These are phyloP conservation scores for Hylaeus volcanicus DNA, from an alignment of 1,140 invertebrate genomes.

Conservation along the genomic window DNA sequence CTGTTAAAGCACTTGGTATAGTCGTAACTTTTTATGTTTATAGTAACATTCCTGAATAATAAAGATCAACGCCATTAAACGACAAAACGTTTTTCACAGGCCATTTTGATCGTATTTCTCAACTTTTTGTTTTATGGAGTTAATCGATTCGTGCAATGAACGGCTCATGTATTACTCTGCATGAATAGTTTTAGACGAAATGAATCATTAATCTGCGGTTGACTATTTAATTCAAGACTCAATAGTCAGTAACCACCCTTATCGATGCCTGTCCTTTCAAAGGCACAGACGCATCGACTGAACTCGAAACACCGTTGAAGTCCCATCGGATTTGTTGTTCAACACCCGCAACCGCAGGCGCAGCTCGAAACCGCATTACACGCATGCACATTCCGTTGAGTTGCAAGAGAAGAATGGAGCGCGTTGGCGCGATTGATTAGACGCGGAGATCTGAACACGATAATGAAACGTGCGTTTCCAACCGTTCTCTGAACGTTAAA, in stretches of 20 bases:
- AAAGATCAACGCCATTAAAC: no score
- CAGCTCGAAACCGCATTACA: conserved; percentile 61
- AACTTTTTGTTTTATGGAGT: no score
- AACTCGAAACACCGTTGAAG: conserved; percentile 41
- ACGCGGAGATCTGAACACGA: conserved; percentile 48
- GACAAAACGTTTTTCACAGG: no score
- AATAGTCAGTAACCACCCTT: not conserved
- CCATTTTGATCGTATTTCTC: no score
- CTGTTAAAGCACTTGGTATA: no score
- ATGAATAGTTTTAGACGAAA: no score
- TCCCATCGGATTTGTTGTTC: conserved; percentile 64
- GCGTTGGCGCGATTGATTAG: conserved; percentile 61
- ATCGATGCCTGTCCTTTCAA: not conserved
- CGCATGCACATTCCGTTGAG: conserved; percentile 55
- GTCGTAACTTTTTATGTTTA: no score
- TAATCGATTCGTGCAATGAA: no score
- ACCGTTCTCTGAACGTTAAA: conserved; percentile 13
- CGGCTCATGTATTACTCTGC: no score
- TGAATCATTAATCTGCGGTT: no score
- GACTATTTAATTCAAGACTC: conserved; percentile 55
- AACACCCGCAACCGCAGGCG: conserved; percentile 55
- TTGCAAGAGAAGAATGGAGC: conserved; percentile 42
- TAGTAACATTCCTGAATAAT: no score
- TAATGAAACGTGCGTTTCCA: conserved; percentile 50
- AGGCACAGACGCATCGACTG: conserved; percentile 15